Conservation (phyloP, 2,797 vertebrate species). For the Pseudomugil gertrudae region DNA sequence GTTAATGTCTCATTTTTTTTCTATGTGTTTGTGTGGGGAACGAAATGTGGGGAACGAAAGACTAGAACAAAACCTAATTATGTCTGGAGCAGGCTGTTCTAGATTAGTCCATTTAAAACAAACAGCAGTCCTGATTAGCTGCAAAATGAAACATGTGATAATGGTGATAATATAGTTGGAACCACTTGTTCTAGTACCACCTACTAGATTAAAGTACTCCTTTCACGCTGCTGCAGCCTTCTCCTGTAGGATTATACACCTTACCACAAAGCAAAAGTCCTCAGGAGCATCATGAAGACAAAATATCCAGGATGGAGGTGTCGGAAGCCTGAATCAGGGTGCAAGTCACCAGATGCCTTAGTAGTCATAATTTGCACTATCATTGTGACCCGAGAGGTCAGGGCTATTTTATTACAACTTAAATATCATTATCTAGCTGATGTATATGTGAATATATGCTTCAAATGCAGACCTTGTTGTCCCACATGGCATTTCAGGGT, state of each 20-base stretch:
- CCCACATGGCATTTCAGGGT: background rate
- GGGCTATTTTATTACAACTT: background rate
- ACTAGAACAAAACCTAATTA: slow-evolving; percentile 30
- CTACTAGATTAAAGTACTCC: background rate
- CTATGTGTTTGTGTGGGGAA: slow-evolving; percentile 21
- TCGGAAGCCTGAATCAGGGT: background rate
- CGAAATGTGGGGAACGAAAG: slow-evolving; percentile 15
- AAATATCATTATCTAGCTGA: background rate
- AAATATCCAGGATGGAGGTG: background rate
- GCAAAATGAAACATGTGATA: background rate
- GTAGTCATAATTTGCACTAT: background rate
- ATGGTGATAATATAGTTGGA: background rate
- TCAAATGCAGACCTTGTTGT: background rate
- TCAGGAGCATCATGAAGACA: background rate
- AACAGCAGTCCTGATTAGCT: background rate
- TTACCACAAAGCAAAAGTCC: background rate
- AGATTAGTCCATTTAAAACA: background rate
- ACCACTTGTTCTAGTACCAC: background rate
- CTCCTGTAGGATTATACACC: background rate
- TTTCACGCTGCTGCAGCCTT: background rate
- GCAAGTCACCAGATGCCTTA: background rate
- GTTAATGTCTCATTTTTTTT: background rate
- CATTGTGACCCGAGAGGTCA: background rate
- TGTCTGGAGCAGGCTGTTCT: background rate
- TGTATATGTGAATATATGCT: background rate